Percentiles rank a stretch among this genome's conserved stretches.
phyloP scores from a whole-genome alignment of 2,113 vertebrate genomes.

The Pelecanoides urinatrix region DNA sequence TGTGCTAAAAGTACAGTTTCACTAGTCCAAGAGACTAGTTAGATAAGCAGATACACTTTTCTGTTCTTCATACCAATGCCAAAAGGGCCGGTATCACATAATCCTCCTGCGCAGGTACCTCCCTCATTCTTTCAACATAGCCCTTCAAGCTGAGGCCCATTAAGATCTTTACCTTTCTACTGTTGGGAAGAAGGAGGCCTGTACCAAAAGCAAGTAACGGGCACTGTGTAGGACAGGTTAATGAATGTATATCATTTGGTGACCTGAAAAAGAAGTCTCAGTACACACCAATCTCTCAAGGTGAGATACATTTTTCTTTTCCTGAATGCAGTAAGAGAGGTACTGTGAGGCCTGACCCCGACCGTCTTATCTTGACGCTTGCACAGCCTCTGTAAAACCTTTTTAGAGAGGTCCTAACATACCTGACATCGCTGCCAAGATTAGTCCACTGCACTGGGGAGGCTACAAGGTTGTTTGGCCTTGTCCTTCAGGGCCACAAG shows the following conservation, averaged over 20 bases:
- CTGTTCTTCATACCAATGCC: not conserved
- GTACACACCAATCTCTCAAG: not conserved
- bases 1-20: not conserved
- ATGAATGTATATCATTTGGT: not conserved
- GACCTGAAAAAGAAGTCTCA: not conserved
- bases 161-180: not conserved
- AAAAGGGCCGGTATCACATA: not conserved
- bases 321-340: not conserved
- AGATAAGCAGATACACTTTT: not conserved
- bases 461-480: not conserved
- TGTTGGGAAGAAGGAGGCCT: not conserved
- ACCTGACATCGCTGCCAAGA: not conserved
- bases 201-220: not conserved
- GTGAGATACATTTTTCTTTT: not conserved
- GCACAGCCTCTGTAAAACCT: not conserved
- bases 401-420: not conserved
- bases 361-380: not conserved
- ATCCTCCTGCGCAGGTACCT: not conserved
- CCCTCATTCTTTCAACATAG: not conserved
- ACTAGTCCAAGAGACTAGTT: not conserved
- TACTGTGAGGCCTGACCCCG: not conserved
- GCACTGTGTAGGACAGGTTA: not conserved
- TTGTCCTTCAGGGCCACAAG: accelerated
- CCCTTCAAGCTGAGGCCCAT: not conserved
- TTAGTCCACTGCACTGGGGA: not conserved